Evolutionary conservation across 2,113 vertebrate species (phyloP).

Genomic region (Scomber colias): DNA sequence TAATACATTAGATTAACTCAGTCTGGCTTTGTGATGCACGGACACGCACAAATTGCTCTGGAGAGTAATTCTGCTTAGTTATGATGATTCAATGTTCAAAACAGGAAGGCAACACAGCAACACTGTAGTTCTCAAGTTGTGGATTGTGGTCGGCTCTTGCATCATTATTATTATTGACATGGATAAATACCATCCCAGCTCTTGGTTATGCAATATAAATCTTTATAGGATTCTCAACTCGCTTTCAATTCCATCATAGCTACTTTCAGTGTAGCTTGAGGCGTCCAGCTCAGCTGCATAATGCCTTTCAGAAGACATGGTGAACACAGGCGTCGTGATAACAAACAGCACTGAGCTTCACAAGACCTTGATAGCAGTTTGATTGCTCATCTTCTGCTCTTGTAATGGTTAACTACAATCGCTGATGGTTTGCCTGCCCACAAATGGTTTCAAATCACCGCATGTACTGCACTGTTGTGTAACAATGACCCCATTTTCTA

Average conservation of each 20-base stretch:
- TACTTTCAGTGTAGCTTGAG: background rate
- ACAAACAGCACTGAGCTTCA: conserved; percentile 1
- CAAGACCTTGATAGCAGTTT: background rate
- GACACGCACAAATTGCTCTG: background rate
- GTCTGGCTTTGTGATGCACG: conserved; percentile 20
- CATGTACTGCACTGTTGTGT: too few relatives aligned
- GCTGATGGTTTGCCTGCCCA: background rate
- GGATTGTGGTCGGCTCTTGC: background rate
- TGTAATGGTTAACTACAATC: background rate
- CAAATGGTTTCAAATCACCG: background rate
- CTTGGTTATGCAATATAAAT: background rate
- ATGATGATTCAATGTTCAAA: conserved; percentile 11
- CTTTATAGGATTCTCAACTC: background rate
- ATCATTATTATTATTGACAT: background rate
- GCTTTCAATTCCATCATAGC: background rate
- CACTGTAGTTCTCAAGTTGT: background rate
- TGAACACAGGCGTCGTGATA: background rate
- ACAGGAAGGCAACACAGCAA: background rate
- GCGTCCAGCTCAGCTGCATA: background rate
- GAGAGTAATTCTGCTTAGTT: conserved; percentile 1
- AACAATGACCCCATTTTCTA: too few relatives aligned
- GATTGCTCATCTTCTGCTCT: conserved; percentile 7
- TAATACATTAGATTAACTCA: conserved; percentile 63
- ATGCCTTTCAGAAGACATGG: background rate
- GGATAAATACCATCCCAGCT: background rate